Base-by-base conservation (phyloP, 2,113 vertebrate genomes). In the Enhydra lutris region DNA sequence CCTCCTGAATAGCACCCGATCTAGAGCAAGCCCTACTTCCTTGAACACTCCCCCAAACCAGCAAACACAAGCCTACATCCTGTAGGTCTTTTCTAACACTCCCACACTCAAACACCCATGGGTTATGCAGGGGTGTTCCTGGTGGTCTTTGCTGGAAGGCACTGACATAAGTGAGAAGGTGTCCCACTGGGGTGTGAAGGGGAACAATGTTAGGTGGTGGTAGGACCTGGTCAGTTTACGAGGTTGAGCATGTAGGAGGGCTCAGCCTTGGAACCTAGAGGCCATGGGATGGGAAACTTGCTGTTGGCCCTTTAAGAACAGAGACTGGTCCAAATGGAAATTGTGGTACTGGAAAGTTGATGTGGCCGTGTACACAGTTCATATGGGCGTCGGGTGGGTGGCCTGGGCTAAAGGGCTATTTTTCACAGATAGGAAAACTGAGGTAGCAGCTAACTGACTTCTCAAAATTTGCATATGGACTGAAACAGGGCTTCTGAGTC, bases 181-280 rank as follows among this genome's bases (percentile, higher is more conserved):
- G 15, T 69, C 42, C 81, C 17, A 5, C 15, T 24, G 73, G 39
- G 17, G 21, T 17, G 8, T 39, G 61, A 39, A 42, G 50, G 86
- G 24, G 76, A 92, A 39, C 36, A 1, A 55, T n/a, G 3, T 29
- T 29, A 20, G 45, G 3, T 18, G 45, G 3, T 13, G 7, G 11
- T n/a, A 39, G 8, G 24, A 15, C 5, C 1, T 4, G 15, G 17
- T 29, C 34, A 4, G 2, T 73, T 81, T 29, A 71, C 0, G 9
- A 9, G 18, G 14, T 5, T 74, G 63, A 81, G 24, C 6, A 2
- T 36, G 50, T 4, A 61, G 36, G 24, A 39, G 34, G 42, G 18
- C 23, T 89, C 50, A 26, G 29, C 39, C 59, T 71, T 91, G 31
- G 52, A 87, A 34, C n/a, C 17, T 39, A 69, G 55, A 92, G 26